phyloP scores from a whole-genome alignment of 2,113 vertebrate genomes.

The Jacana jacana region DNA sequence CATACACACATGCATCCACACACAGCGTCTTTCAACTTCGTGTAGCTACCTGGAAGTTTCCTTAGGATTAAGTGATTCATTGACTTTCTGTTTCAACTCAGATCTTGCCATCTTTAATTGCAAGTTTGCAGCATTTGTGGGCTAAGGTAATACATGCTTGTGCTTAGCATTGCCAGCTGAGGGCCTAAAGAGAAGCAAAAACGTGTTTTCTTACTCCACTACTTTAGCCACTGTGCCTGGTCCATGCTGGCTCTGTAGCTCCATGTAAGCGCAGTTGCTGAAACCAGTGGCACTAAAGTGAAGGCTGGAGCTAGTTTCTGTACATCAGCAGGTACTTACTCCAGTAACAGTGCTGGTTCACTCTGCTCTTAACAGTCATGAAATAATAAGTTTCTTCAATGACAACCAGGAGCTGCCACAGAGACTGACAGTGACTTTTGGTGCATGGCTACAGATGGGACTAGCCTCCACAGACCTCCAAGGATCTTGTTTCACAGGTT shows the following conservation, averaged over 20 bases:
- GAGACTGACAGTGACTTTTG: background rate
- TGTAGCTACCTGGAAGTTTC: background rate
- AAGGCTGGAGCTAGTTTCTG: background rate
- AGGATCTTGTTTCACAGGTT: background rate
- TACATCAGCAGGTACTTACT: background rate
- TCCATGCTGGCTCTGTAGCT: rapidly evolving
- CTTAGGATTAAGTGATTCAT: background rate
- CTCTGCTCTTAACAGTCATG: background rate
- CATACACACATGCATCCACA: background rate
- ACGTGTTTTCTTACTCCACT: background rate
- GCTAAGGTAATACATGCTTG: background rate
- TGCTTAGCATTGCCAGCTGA: background rate
- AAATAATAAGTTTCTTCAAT: background rate
- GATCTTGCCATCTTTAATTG: background rate
- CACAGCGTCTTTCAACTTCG: background rate
- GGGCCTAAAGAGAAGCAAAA: background rate
- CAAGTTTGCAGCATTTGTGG: background rate
- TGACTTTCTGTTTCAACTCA: background rate
- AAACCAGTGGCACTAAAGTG: background rate
- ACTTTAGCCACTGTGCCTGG: background rate
- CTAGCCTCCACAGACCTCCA: background rate
- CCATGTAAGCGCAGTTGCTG: background rate
- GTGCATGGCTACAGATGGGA: background rate
- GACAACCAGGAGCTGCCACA: background rate
- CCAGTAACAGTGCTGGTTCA: background rate